A percentile compares a stretch with the other conserved stretches of the same genome.
These are phyloP conservation scores for Berghia stephanieae DNA, from an alignment of 1,140 invertebrate species.

Conservation along the genomic window DNA sequence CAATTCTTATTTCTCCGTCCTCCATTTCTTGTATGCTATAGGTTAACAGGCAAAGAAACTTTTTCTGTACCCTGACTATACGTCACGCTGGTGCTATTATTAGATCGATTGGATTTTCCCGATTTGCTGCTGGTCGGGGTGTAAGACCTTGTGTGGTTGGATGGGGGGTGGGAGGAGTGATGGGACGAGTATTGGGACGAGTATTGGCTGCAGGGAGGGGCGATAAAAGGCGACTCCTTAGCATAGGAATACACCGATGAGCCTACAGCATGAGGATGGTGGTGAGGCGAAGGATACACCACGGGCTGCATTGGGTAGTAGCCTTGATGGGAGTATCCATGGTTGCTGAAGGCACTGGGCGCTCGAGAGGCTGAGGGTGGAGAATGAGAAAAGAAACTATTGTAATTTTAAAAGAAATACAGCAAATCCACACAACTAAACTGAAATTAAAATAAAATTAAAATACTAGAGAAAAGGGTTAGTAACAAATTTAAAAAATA, in stretches of 20 bases:
- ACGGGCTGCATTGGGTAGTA: conserved; percentile 61
- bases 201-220: conserved; percentile 30
- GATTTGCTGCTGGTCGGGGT: conserved; percentile 59
- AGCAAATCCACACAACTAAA: too few relatives aligned
- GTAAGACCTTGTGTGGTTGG: conserved; percentile 54
- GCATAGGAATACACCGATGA: conserved; percentile 42
- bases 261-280: too few relatives aligned
- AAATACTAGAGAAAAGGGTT: too few relatives aligned
- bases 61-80: conserved; percentile 58
- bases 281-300: conserved; percentile 44
- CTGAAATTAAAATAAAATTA: too few relatives aligned
- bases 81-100: conserved; percentile 56
- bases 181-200: conserved; percentile 33
- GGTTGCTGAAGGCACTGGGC: conserved; percentile 46
- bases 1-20: too few relatives aligned
- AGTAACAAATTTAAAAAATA: too few relatives aligned
- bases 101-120: conserved; percentile 55
- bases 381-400: not conserved
- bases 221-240: conserved; percentile 29
- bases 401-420: too few relatives aligned
- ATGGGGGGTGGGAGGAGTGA: conserved; percentile 40
- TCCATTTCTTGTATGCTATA: too few relatives aligned
- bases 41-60: conserved; percentile 51
- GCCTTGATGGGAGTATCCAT: conserved; percentile 52
- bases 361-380: conserved; percentile 36